Conservation (phyloP, 2,888 invertebrate genomes). For the Parelbella ahira region DNA sequence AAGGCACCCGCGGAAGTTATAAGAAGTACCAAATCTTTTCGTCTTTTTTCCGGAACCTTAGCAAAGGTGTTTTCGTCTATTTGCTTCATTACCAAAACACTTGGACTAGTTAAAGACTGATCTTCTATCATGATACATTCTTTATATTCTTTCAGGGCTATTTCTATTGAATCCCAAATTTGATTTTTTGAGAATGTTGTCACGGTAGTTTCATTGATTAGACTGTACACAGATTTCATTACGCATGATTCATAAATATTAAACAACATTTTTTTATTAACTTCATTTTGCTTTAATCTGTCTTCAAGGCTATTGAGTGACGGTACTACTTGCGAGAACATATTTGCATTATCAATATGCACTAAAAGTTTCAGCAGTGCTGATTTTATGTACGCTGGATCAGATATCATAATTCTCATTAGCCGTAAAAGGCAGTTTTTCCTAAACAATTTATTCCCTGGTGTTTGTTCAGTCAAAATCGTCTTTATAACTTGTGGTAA, state of each 20-base stretch:
- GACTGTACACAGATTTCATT: slow-evolving; percentile 75
- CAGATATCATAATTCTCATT: slow-evolving; percentile 51
- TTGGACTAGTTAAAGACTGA: slow-evolving; percentile 54
- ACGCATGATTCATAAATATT: slow-evolving; percentile 75
- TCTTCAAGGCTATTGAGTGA: slow-evolving; percentile 47
- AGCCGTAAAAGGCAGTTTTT: slow-evolving; percentile 60
- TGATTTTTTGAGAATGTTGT: slow-evolving; percentile 57
- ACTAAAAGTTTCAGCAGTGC: slow-evolving; percentile 67
- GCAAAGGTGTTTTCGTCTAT: slow-evolving; percentile 79
- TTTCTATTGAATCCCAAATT: slow-evolving; percentile 81
- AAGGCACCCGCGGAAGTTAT: slow-evolving; percentile 79
- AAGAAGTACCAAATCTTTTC: slow-evolving; percentile 70
- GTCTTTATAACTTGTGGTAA: slow-evolving; percentile 82
- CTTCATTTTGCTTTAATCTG: slow-evolving; percentile 41
- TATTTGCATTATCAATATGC: slow-evolving; percentile 64
- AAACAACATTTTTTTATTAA: slow-evolving; percentile 49
- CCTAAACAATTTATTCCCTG: slow-evolving; percentile 59
- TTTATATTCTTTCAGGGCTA: slow-evolving; percentile 75
- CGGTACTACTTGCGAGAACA: slow-evolving; percentile 58
- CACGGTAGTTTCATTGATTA: slow-evolving; percentile 76
- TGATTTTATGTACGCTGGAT: slow-evolving; percentile 68
- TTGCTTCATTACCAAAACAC: slow-evolving; percentile 78
- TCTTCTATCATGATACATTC: slow-evolving; percentile 60
- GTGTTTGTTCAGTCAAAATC: slow-evolving; percentile 77
- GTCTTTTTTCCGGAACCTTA: slow-evolving; percentile 63